A percentile compares a stretch with the other conserved stretches of the same genome.
phyloP scores from a whole-genome alignment of 2,888 invertebrate species.

The Lasioglossum villosulum region DNA sequence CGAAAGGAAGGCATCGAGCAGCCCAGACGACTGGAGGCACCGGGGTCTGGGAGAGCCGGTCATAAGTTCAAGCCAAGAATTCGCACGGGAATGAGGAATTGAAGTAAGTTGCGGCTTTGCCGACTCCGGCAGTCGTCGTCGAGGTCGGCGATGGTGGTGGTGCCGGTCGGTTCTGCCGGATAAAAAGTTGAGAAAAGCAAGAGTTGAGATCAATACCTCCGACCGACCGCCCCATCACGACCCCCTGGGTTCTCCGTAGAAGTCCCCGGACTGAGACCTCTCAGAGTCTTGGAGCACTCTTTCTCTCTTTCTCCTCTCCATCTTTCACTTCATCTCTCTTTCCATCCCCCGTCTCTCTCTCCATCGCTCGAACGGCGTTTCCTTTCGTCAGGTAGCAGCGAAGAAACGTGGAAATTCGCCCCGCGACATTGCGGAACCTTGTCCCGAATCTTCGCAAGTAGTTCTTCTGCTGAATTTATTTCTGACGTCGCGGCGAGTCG shows the following conservation, averaged over 20 bases:
- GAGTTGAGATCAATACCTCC: slow-evolving; percentile 84
- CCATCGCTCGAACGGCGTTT: slow-evolving; percentile 31
- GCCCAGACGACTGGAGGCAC: slow-evolving; percentile 56
- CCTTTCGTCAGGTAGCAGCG: slow-evolving; percentile 60
- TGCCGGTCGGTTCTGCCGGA: slow-evolving; percentile 80
- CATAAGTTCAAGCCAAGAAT: slow-evolving; percentile 82
- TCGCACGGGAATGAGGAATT: slow-evolving; percentile 82
- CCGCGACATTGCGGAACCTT: slow-evolving; percentile 53
- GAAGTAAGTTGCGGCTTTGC: slow-evolving; percentile 80
- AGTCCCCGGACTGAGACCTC: slow-evolving; percentile 74
- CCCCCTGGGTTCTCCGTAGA: slow-evolving; percentile 69
- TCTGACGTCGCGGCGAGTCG: slow-evolving; percentile 33
- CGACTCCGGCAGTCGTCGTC: slow-evolving; percentile 72
- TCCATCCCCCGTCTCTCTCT: neutral
- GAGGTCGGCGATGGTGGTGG: slow-evolving; percentile 71
- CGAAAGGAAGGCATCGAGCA: slow-evolving; percentile 71
- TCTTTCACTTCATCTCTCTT: neutral
- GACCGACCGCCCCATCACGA: slow-evolving; percentile 75
- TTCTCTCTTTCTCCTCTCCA: slow-evolving; percentile 21
- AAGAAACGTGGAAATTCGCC: slow-evolving; percentile 56
- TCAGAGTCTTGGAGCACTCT: slow-evolving; percentile 55
- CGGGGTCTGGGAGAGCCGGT: slow-evolving; percentile 72
- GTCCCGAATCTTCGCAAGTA: slow-evolving; percentile 63
- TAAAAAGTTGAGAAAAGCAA: slow-evolving; percentile 84
- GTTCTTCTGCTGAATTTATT: slow-evolving; percentile 64